Conservation (phyloP, 2,888 invertebrate species). For the Agrilus mali region DNA sequence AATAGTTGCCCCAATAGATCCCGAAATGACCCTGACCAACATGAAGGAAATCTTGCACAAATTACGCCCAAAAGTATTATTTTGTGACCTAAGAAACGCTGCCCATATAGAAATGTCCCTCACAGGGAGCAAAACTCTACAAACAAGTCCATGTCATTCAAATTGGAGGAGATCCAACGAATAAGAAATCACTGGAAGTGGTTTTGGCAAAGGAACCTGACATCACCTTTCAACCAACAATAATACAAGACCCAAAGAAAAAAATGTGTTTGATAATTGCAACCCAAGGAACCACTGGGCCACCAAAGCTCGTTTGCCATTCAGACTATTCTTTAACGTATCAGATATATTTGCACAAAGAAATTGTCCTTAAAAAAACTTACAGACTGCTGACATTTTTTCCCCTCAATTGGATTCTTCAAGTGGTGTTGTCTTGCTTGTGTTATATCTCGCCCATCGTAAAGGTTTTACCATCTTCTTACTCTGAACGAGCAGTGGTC, state of each 20-base stretch:
- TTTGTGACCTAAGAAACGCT: conserved; percentile 22
- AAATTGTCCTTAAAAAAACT: conserved; percentile 16
- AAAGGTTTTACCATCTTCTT: conserved; percentile 19
- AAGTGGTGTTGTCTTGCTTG: conserved; percentile 20
- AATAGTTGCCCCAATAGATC: conserved; percentile 24
- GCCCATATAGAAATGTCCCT: conserved; percentile 18
- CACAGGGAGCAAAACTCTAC: neutral
- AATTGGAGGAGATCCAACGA: conserved; percentile 16
- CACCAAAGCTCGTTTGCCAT: conserved; percentile 23
- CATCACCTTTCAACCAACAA: conserved; percentile 16
- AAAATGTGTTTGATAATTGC: conserved; percentile 24
- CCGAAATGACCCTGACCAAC: conserved; percentile 19
- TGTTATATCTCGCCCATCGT: conserved; percentile 20
- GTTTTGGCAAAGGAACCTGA: conserved; percentile 6
- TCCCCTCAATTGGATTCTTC: conserved; percentile 23
- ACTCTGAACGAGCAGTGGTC: conserved; percentile 22
- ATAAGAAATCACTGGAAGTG: conserved; percentile 11
- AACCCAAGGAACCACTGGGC: conserved; percentile 21
- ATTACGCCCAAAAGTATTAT: conserved; percentile 25
- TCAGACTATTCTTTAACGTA: conserved; percentile 23
- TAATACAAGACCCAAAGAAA: conserved; percentile 17
- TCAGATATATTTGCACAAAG: conserved; percentile 16
- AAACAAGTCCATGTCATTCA: conserved; percentile 13
- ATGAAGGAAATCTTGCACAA: conserved; percentile 16
- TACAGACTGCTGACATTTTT: conserved; percentile 23